phyloP scores from a whole-genome alignment of 2,888 invertebrate species.

The Ornithoptera alexandrae region DNA sequence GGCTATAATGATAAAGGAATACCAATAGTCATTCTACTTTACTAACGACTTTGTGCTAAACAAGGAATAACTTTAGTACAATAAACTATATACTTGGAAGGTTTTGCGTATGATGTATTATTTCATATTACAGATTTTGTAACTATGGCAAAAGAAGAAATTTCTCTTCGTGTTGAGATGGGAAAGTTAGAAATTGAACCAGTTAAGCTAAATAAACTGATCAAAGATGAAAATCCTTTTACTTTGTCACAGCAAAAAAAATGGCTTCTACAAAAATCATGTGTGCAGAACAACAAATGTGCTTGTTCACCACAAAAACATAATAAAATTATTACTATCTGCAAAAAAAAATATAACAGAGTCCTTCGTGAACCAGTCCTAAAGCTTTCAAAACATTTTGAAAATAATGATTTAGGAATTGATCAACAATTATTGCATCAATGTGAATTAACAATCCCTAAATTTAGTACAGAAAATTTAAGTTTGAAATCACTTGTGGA shows the following conservation, averaged over 20 bases:
- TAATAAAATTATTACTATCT: constrained; percentile 48
- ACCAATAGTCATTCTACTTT: too few species aligned
- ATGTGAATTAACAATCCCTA: constrained; percentile 35
- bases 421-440: constrained; percentile 40
- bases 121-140: neutral
- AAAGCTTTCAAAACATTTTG: constrained; percentile 64
- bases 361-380: constrained; percentile 80
- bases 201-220: constrained; percentile 47
- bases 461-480: constrained; percentile 49
- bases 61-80: too few species aligned
- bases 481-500: constrained; percentile 66
- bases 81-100: too few species aligned
- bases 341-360: constrained; percentile 68
- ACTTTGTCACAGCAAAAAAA: constrained; percentile 40
- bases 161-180: constrained; percentile 75
- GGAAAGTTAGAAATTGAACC: constrained; percentile 80
- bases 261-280: constrained; percentile 38
- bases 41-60: too few species aligned
- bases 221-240: constrained; percentile 61
- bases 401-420: constrained; percentile 38
- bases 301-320: constrained; percentile 52
- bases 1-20: too few species aligned
- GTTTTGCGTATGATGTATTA: too few species aligned
- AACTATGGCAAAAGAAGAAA: constrained; percentile 69
- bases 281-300: constrained; percentile 50